Evolutionary conservation across 2,888 invertebrate species (phyloP).

Genomic region (Caenorhabditis parvicauda): DNA sequence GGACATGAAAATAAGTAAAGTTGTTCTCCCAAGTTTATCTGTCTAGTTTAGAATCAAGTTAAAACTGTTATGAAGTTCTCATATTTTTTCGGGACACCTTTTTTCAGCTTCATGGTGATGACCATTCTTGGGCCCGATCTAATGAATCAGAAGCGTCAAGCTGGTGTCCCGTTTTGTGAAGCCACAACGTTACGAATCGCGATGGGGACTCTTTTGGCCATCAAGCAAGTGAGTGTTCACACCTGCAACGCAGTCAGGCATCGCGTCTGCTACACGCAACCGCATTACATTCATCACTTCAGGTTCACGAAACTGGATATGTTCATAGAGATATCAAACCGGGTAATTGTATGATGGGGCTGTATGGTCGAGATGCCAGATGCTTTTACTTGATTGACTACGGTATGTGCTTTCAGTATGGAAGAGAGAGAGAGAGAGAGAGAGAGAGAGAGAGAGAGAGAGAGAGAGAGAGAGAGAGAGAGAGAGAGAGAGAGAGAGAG

Average conservation of each 20-base stretch:
- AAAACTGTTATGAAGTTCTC: too few relatives aligned
- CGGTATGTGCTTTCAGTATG: slow-evolving; percentile 11
- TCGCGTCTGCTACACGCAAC: too few relatives aligned
- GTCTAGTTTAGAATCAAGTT: too few relatives aligned
- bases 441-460: too few relatives aligned
- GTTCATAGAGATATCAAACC: slow-evolving; percentile 49
- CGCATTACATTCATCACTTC: neutral
- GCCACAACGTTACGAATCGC: slow-evolving; percentile 38
- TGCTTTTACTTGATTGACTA: slow-evolving; percentile 40
- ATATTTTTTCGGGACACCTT: neutral
- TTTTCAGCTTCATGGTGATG: slow-evolving; percentile 43
- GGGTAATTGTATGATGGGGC: slow-evolving; percentile 42
- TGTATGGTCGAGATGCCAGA: slow-evolving; percentile 24
- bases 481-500: too few relatives aligned
- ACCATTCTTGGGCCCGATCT: slow-evolving; percentile 34
- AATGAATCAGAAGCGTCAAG: slow-evolving; percentile 32
- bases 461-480: too few relatives aligned
- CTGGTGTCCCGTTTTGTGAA: slow-evolving; percentile 21
- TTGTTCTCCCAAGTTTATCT: too few relatives aligned
- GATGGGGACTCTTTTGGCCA: slow-evolving; percentile 35
- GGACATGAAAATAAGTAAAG: too few relatives aligned
- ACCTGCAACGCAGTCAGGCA: too few relatives aligned
- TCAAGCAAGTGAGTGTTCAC: too few relatives aligned
- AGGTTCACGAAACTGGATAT: slow-evolving; percentile 41
- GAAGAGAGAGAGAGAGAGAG: neutral